Evolutionary conservation across 2,113 vertebrate genomes (phyloP).

Genomic region (Pygoscelis adeliae): DNA sequence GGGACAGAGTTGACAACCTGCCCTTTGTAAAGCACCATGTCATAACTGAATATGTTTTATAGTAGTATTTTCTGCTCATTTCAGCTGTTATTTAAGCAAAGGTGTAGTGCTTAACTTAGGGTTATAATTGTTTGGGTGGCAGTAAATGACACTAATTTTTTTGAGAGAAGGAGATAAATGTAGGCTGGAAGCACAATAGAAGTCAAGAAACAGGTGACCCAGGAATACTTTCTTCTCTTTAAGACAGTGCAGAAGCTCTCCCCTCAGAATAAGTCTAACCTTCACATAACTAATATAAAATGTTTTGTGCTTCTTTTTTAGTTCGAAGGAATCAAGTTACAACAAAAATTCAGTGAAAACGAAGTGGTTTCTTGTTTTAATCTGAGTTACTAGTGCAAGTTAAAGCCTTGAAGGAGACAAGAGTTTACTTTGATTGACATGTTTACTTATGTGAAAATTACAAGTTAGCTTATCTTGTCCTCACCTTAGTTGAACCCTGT

Average conservation of each 20-base stretch:
- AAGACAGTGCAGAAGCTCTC: background rate
- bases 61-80: background rate
- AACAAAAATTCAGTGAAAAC: background rate
- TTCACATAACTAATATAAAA: background rate
- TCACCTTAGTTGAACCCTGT: background rate
- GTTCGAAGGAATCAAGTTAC: background rate
- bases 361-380: background rate
- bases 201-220: background rate
- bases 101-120: background rate
- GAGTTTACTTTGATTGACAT: background rate
- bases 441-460: background rate
- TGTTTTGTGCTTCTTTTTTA: background rate
- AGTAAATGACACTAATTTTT: background rate
- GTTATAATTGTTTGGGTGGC: background rate
- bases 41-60: background rate
- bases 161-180: background rate
- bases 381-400: background rate
- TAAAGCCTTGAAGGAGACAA: background rate
- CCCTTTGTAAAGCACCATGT: background rate
- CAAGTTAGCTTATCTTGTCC: background rate
- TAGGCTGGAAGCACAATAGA: background rate
- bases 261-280: background rate
- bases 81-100: background rate
- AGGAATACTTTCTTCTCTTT: background rate
- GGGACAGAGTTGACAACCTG: background rate